Evolutionary conservation across 1,140 invertebrate species (phyloP), one percentile per base, ranked within the genome.

Genomic region (Platorchestia sp.): DNA sequence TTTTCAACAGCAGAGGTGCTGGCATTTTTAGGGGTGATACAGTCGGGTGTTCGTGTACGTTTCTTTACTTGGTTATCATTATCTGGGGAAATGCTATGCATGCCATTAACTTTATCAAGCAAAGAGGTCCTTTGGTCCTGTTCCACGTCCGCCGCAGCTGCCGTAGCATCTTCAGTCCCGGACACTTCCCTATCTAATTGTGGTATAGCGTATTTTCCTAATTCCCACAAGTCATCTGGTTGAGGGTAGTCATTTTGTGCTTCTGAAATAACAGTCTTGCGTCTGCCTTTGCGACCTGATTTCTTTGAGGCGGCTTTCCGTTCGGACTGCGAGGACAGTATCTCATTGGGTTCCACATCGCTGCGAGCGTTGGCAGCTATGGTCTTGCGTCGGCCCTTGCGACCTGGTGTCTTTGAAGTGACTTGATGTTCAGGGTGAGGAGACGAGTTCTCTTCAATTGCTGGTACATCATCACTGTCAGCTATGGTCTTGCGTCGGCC

Each of bases 401-500:
- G n/a, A 89, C 87, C 87, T 10, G 87, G 87, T 19, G 87, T 89
- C 59, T 75, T 75, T n/a, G n/a, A n/a, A n/a, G n/a, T n/a, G n/a
- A n/a, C n/a, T n/a, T n/a, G n/a, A n/a, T n/a, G n/a, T 75, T 75
- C 59, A 75, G 59, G 27, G 14, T 36, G 59, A 75, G 59, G 59
- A 19, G 59, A 75, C 59, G 3, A 27, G 10, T 36, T 75, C 27
- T 36, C 59, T 22, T 10, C 27, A 36, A 36, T 75, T 19, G 59
- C 1, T 75, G 59, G 27, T 27, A 75, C 14, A 75, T 27, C 27
- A 14, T 75, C 59, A 36, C 59, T 19, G n/a, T n/a, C n/a, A n/a
- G n/a, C n/a, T n/a, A n/a, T n/a, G n/a, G 87, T 89, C 43, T 89
- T 89, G n/a, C 87, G 87, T 42, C 87, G 87, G 10, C 87, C 87